Percentiles rank a stretch among this genome's conserved stretches.
phyloP scores from a whole-genome alignment of 2,797 vertebrate genomes.

The Eleutherodactylus coqui region DNA sequence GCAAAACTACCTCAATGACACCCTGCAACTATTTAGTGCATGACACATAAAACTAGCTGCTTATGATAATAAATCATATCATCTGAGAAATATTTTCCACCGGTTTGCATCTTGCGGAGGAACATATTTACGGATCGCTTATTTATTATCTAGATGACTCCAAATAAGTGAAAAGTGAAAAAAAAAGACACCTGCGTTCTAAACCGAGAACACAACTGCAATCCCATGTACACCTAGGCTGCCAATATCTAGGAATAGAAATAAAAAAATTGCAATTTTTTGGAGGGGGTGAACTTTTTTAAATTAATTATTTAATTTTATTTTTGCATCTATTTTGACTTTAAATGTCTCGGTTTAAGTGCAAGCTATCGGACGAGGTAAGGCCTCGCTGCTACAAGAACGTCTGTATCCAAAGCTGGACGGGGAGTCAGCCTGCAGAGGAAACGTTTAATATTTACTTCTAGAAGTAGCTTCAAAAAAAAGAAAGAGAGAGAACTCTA shows the following conservation, averaged over 20 bases:
- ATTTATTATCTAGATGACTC: neutral
- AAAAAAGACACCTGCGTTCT: neutral
- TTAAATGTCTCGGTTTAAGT: neutral
- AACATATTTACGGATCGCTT: neutral
- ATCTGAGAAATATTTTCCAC: neutral
- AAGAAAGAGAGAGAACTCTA: slow-evolving; percentile 29
- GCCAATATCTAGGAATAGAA: too few species aligned
- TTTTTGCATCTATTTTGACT: neutral
- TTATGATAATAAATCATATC: neutral
- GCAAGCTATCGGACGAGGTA: neutral
- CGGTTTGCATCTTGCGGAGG: neutral
- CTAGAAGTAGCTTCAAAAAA: slow-evolving; percentile 31
- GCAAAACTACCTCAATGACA: neutral
- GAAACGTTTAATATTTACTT: slow-evolving; percentile 52
- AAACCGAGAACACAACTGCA: too few species aligned
- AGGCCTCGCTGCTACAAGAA: neutral
- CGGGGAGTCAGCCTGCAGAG: neutral
- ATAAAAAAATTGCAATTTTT: too few species aligned
- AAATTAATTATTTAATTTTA: neutral
- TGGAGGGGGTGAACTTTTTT: too few species aligned
- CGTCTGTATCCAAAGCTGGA: neutral
- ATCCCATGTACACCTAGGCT: too few species aligned
- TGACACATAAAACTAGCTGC: neutral
- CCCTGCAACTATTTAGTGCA: neutral
- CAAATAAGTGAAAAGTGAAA: neutral